Base-by-base conservation (phyloP, 2,113 vertebrate genomes). In the Myodes glareolus region DNA sequence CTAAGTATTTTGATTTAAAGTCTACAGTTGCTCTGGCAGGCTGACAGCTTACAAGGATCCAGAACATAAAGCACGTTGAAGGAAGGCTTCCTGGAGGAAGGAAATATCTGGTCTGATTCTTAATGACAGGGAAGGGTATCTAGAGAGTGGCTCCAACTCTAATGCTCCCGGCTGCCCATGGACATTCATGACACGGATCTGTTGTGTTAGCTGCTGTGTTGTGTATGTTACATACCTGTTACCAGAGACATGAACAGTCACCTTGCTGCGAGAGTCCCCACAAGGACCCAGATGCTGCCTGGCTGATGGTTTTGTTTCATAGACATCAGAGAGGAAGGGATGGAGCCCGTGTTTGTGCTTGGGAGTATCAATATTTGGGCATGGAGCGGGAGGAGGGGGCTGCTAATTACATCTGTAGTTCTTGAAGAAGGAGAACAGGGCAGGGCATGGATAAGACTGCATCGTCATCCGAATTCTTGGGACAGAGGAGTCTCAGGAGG, bases 401-500 rank as follows among this genome's bases (percentile, higher is more conserved):
- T 98, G 92, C 86, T 14, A 91, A 73, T 90, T 50, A 97, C 95
- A 93, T 95, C 96, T 97, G 92, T 73, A 97, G 98, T 98, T 98
- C 97, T 88, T 98, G 96, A 95, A 95, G 97, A 98, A 94, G 96
- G 93, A 97, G 95, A 96, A 96, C 81, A 94, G 63, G 92, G 23
- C 17, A 90, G 75, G 94, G 80, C 97, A 95, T 92, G 97, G 88
- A 84, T 72, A 97, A 91, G 97, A 91, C 90, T 72, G 90, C 96
- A 94, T 80, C n/a, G 95, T 96, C 76, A 63, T 97, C 94, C 84
- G 76, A 95, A 97, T 98, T 97, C 78, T 42, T 95, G 97, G 98
- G 98, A 88, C 96, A 97, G 98, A 97, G 95, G 95, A 97, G 97
- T 93, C 97, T 95, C 91, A 90, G 97, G 98, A 97, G 97, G 97